Evolutionary conservation across 2,113 vertebrate genomes (phyloP), one percentile per base, ranked within the genome.

Genomic region (Brachionichthys hirsutus): DNA sequence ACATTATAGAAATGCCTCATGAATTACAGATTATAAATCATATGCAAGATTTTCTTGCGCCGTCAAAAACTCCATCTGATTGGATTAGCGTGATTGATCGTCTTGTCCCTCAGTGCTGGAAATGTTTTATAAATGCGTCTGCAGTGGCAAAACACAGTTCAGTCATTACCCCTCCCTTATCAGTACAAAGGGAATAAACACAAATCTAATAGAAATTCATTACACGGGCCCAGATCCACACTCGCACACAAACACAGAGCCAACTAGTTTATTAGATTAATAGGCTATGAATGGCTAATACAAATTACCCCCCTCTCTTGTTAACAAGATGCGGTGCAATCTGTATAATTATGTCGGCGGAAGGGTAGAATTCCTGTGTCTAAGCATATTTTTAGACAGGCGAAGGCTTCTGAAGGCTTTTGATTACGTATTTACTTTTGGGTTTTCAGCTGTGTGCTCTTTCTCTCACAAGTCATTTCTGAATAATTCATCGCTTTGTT

Each of bases 151-250:
- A 70, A 85, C 69, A 79, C 89, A 88, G 90, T 81, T 74, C 83
- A 82, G 84, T 88, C 83, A 88, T 91, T 92, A 92, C 84, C 73
- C 89, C 91, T 87, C 74, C 73, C 91, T 91, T 93, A 92, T 91
- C 90, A 93, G 88, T 85, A 92, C 83, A 63, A 76, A 87, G 88
- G 91, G 89, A 92, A 92, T 92, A 94, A 94, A 91, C 90, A 84
- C 89, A 93, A 90, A 92, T 92, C 79, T 88, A 91, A 91, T 89
- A 92, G 89, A 93, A 94, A 92, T 89, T 92, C 83, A 90, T 93
- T 88, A 89, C 70, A 62, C 74, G 68, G 48, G 73, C 78, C 70
- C 64, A 74, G 59, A 78, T 56, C 74, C 68, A 51, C 65, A 30
- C 42, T 34, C 55, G 43, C 62, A 44, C 62, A 54, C 73, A 67